Base-by-base conservation (phyloP, 2,113 vertebrate genomes). In the Plestiodon gilberti region DNA sequence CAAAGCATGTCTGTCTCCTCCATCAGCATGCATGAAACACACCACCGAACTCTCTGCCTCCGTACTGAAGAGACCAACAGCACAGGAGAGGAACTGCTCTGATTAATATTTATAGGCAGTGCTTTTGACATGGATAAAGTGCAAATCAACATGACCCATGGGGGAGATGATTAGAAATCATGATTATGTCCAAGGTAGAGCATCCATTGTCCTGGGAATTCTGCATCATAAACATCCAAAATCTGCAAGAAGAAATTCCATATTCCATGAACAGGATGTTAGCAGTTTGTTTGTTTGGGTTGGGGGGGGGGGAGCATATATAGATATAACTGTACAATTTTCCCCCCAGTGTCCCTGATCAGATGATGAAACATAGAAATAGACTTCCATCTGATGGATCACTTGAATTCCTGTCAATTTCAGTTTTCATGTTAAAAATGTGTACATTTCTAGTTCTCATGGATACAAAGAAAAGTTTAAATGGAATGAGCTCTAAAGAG, bases 71-170 rank as follows among this genome's bases (percentile, higher is more conserved):
- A 78, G 81, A 28, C 74, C 80, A 35, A 35, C 38, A 70, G 81
- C 87, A 38, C 57, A 62, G 55, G 55, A 78, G n/a, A 61, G 10
- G 65, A 83, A 83, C 57, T 25, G 22, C 75, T 78, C 64, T 78
- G 75, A 83, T 88, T 71, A 88, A 83, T 88, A 88, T 88, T 88
- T 69, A 83, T 83, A 73, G 80, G 81, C 71, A 83, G 64, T 28
- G n/a, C 65, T 78, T 88, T 52, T 35, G 59, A 83, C 87, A 83
- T 23, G 81, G 74, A 71, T 88, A 83, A 71, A 73, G 75, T 88
- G 87, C 74, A 83, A 88, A 83, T 84, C 62, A 82, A 82, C 87
- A 79, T 35, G 59, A 73, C 87, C 76, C 75, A n/a, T 79, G 38
- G 87, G 76, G 43, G 55, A 69, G 40, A 15, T 64, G 64, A 83